A percentile compares a stretch with the other conserved stretches of the same genome.
Conservation (phyloP, 1,140 invertebrate species). For the Drosophila nannoptera region DNA sequence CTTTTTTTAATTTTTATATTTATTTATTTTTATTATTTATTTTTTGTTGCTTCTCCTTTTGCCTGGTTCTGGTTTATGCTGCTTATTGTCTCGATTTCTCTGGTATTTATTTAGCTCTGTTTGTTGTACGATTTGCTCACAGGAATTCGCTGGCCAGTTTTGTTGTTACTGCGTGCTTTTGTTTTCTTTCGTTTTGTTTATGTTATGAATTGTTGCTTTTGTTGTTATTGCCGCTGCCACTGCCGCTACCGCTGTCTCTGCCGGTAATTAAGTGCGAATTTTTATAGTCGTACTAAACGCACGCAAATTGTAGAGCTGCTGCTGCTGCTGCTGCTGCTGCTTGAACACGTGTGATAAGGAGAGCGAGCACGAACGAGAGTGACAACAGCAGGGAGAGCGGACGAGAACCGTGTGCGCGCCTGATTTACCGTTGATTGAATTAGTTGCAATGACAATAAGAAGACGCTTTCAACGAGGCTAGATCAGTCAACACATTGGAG, state of each 20-base stretch:
- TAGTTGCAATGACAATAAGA: conserved; percentile 40
- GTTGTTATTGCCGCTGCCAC: conserved; percentile 41
- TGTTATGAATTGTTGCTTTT: conserved; percentile 52
- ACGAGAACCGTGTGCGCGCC: conserved; percentile 24
- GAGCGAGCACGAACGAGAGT: not conserved
- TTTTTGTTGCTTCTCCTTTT: conserved; percentile 11
- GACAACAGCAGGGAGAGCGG: not conserved
- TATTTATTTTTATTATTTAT: conserved; percentile 13
- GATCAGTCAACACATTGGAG: conserved; percentile 29
- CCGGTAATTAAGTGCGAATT: conserved; percentile 69
- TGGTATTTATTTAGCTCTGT: conserved; percentile 52
- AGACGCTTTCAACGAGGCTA: conserved; percentile 10
- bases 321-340: not conserved
- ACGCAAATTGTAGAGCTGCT: conserved; percentile 21
- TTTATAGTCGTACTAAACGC: conserved; percentile 40
- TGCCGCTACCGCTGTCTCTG: conserved; percentile 45
- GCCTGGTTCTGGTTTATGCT: conserved; percentile 9
- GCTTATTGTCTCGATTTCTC: conserved; percentile 4
- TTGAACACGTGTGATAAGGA: conserved; percentile 25
- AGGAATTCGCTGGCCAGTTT: conserved; percentile 50
- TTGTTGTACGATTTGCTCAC: conserved; percentile 43
- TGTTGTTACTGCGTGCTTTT: conserved; percentile 22
- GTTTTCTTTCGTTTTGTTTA: conserved; percentile 48
- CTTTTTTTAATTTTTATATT: conserved; percentile 12
- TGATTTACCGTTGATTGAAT: conserved; percentile 55